A percentile compares a stretch with the other conserved stretches of the same genome.
Evolutionary conservation across 1,140 invertebrate species (phyloP).

Genomic region (Cecropterus lyciades): DNA sequence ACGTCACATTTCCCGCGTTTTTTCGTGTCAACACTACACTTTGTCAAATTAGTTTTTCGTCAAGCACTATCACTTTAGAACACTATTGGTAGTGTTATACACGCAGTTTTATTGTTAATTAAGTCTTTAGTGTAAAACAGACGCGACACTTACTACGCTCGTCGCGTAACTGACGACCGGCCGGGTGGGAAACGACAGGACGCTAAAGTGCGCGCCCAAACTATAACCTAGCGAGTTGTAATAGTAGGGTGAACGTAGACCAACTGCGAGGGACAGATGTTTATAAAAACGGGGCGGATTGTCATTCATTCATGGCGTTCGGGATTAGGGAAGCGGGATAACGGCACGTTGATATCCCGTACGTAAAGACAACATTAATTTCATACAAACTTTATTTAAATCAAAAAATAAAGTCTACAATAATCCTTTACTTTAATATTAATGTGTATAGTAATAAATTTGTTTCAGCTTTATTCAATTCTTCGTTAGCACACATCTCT

Average conservation of each 20-base stretch:
- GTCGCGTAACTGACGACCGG: conserved; percentile 64
- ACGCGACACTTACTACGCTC: conserved; percentile 61
- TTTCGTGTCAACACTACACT: conserved; percentile 45
- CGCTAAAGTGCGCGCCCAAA: conserved; percentile 65
- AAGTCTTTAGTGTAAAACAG: conserved; percentile 50
- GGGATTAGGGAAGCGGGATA: conserved; percentile 37
- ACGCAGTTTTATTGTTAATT: conserved; percentile 38
- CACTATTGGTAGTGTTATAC: conserved; percentile 10
- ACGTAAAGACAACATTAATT: conserved; percentile 53
- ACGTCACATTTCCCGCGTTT: conserved; percentile 60
- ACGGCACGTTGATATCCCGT: conserved; percentile 38
- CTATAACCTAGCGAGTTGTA: conserved; percentile 74
- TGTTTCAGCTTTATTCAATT: conserved; percentile 69
- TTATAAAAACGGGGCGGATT: conserved; percentile 55
- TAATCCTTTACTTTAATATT: conserved; percentile 73
- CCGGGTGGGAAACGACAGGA: conserved; percentile 58
- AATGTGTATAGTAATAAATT: conserved; percentile 75
- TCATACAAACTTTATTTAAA: conserved; percentile 84
- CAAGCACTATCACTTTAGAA: conserved; percentile 29
- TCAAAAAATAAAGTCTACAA: conserved; percentile 84
- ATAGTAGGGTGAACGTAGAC: conserved; percentile 60
- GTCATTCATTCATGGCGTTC: conserved; percentile 60
- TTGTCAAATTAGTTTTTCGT: conserved; percentile 23
- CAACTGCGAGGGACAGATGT: conserved; percentile 52
- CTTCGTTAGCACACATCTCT: conserved; percentile 46